phyloP scores from a whole-genome alignment of 1,140 invertebrate species.

The Diabrotica virgifera region DNA sequence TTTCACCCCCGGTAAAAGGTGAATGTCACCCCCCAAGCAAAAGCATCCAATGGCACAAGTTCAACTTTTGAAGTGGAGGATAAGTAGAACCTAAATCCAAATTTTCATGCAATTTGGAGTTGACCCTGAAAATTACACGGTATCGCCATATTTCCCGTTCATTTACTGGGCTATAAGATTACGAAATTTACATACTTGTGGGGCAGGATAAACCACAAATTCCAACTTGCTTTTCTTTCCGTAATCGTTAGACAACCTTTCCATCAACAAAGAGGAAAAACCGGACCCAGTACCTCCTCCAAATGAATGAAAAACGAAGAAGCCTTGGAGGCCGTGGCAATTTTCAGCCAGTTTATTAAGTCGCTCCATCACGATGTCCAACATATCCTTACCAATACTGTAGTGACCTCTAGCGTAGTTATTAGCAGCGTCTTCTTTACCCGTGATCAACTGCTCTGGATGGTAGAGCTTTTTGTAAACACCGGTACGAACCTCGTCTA shows the following conservation, averaged over 20 bases:
- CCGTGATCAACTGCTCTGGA: slow-evolving; percentile 72
- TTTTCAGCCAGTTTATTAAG: slow-evolving; percentile 57
- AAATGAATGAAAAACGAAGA: slow-evolving; percentile 83
- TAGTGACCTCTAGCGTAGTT: slow-evolving; percentile 85
- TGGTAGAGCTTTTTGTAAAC: slow-evolving; percentile 72
- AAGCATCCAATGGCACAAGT: background rate
- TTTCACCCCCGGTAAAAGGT: no score
- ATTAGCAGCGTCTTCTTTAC: slow-evolving; percentile 84
- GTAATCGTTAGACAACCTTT: slow-evolving; percentile 70
- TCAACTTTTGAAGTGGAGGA: no score
- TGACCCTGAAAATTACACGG: background rate
- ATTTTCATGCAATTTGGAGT: background rate
- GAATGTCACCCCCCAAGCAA: no score
- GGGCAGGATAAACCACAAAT: slow-evolving; percentile 78
- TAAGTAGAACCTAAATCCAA: no score
- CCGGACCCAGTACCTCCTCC: slow-evolving; percentile 89
- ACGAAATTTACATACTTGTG: slow-evolving; percentile 61
- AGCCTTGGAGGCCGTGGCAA: slow-evolving; percentile 66
- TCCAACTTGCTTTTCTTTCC: slow-evolving; percentile 75
- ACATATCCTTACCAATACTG: slow-evolving; percentile 70
- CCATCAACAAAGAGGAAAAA: slow-evolving; percentile 76
- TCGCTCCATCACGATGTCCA: slow-evolving; percentile 60
- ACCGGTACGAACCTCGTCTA: slow-evolving; percentile 71
- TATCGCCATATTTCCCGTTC: no score
- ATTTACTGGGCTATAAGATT: slow-evolving; percentile 40